These are phyloP conservation scores for Colistium nudipinnis DNA, from an alignment of 2,113 vertebrate species.

Conservation along the genomic window DNA sequence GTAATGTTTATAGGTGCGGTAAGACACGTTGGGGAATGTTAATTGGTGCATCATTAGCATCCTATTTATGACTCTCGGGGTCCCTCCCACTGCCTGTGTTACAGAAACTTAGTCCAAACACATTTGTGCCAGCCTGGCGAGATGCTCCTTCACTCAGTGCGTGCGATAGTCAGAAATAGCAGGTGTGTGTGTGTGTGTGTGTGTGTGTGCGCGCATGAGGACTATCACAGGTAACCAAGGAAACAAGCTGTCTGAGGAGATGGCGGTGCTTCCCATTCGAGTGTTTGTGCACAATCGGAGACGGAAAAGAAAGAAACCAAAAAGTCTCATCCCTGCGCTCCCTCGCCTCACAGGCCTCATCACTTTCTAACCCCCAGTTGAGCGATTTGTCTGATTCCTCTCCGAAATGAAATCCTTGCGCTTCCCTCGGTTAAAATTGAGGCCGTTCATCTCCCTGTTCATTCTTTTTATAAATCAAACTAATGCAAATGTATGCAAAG, in stretches of 20 bases:
- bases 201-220: background rate
- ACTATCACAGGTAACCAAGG: slow-evolving; percentile 49
- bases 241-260: background rate
- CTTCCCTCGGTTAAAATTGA: background rate
- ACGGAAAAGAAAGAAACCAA: background rate
- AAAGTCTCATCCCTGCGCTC: background rate
- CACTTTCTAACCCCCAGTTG: background rate
- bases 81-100: background rate
- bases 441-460: background rate
- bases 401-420: background rate
- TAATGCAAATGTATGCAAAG: slow-evolving; percentile 40
- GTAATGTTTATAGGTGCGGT: no score
- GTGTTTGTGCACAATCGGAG: background rate
- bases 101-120: background rate
- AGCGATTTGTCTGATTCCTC: background rate
- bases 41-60: no score
- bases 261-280: background rate
- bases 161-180: slow-evolving; percentile 16
- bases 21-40: no score
- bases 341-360: background rate
- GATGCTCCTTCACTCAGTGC: background rate
- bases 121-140: background rate
- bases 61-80: no score
- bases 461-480: slow-evolving; percentile 25
- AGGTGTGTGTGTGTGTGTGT: slow-evolving; percentile 2